These are phyloP conservation scores for Lipotes vexillifer DNA, from an alignment of 2,113 vertebrate genomes.

Conservation along the genomic window DNA sequence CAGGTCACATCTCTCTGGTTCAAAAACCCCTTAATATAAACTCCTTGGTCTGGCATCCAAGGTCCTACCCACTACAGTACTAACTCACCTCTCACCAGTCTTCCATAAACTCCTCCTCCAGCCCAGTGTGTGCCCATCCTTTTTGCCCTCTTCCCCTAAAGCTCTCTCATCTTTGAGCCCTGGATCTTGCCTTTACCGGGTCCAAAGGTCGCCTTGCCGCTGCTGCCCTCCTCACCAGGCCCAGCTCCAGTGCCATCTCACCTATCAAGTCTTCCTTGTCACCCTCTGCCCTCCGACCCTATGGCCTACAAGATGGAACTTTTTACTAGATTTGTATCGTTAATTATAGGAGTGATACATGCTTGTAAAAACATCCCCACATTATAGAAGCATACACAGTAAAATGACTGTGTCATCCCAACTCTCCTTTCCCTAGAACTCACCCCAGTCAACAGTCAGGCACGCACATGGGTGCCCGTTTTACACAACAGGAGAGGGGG, in stretches of 20 bases:
- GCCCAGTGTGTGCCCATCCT: not conserved
- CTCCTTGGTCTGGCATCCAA: not conserved
- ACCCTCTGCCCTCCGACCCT: slow-evolving; percentile 43
- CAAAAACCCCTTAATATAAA: not conserved
- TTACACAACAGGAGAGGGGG: not conserved
- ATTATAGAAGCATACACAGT: not conserved
- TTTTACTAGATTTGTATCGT: slow-evolving; percentile 60
- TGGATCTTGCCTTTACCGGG: not conserved
- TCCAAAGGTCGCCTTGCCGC: not conserved
- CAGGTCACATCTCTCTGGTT: not conserved
- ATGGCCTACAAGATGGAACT: slow-evolving; percentile 48
- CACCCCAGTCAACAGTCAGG: not conserved
- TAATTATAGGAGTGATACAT: slow-evolving; percentile 56
- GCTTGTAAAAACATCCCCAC: slow-evolving; percentile 69
- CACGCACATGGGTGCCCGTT: too few relatives aligned
- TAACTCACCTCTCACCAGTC: not conserved
- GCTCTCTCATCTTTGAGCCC: not conserved
- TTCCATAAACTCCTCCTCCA: not conserved
- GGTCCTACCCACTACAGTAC: not conserved
- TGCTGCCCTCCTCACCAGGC: not conserved
- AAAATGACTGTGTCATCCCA: not conserved
- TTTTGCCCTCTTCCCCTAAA: not conserved
- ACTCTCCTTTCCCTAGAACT: not conserved
- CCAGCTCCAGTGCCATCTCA: not conserved
- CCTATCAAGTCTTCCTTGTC: not conserved